A percentile compares a stretch with the other conserved stretches of the same genome.
phyloP scores from a whole-genome alignment of 2,797 vertebrate genomes.

The Chrysocyon brachyurus region DNA sequence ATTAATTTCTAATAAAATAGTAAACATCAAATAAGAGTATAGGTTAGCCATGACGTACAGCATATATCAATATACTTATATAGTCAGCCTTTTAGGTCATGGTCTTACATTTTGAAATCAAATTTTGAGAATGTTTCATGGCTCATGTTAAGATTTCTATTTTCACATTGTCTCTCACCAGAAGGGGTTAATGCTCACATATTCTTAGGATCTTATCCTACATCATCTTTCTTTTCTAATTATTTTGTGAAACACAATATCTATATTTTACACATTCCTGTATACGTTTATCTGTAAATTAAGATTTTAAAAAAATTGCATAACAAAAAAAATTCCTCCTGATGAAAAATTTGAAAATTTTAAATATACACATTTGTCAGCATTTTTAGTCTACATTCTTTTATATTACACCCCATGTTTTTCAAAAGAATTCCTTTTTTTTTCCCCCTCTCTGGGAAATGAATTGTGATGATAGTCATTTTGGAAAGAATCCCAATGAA shows the following conservation, averaged over 20 bases:
- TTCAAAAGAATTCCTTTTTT: neutral
- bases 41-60: neutral
- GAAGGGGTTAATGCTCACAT: neutral
- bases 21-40: neutral
- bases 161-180: neutral
- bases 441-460: neutral
- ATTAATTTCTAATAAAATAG: neutral
- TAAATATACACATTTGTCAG: neutral
- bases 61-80: neutral
- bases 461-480: neutral
- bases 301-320: neutral
- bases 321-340: neutral
- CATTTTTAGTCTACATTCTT: neutral
- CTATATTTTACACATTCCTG: neutral
- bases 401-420: neutral
- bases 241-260: neutral
- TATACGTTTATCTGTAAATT: neutral
- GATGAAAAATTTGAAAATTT: neutral
- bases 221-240: neutral
- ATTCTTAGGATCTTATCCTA: neutral
- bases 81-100: neutral
- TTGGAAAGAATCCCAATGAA: neutral
- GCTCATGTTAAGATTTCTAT: neutral
- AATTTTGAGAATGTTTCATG: neutral
- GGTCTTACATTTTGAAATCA: neutral